phyloP scores from a whole-genome alignment of 1,140 invertebrate species.

The Globodera rostochiensis region DNA sequence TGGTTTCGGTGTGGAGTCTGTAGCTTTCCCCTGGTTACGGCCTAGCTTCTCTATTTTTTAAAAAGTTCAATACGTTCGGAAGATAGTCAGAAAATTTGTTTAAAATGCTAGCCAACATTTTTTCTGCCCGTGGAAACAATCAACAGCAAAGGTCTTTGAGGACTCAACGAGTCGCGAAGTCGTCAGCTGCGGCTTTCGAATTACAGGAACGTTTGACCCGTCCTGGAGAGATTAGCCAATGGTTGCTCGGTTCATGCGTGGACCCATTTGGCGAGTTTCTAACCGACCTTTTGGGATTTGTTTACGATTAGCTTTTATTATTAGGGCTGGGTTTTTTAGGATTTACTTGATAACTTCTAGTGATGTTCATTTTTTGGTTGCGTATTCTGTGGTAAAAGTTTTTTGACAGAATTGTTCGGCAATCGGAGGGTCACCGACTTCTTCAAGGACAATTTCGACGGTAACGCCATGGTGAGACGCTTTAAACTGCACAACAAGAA shows the following conservation, averaged over 20 bases:
- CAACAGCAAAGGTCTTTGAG: background rate
- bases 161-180: background rate
- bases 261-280: slow-evolving; percentile 23
- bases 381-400: background rate
- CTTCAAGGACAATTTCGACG: slow-evolving; percentile 49
- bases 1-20: too few species aligned
- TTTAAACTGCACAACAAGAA: slow-evolving; percentile 49
- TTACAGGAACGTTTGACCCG: slow-evolving; percentile 21
- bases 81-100: too few species aligned
- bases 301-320: background rate
- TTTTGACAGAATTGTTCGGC: slow-evolving; percentile 38
- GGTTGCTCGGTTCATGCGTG: slow-evolving; percentile 22
- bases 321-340: background rate
- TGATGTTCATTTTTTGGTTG: slow-evolving; percentile 13
- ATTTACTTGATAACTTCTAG: background rate
- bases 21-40: too few species aligned
- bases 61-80: too few species aligned
- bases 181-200: slow-evolving; percentile 6
- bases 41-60: too few species aligned
- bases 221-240: slow-evolving; percentile 35
- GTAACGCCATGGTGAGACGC: slow-evolving; percentile 39
- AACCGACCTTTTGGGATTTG: background rate
- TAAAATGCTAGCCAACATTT: background rate
- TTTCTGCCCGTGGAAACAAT: background rate
- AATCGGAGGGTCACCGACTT: slow-evolving; percentile 39